These are phyloP conservation scores for Cryptoprocta ferox DNA, from an alignment of 2,797 vertebrate species.

Conservation along the genomic window DNA sequence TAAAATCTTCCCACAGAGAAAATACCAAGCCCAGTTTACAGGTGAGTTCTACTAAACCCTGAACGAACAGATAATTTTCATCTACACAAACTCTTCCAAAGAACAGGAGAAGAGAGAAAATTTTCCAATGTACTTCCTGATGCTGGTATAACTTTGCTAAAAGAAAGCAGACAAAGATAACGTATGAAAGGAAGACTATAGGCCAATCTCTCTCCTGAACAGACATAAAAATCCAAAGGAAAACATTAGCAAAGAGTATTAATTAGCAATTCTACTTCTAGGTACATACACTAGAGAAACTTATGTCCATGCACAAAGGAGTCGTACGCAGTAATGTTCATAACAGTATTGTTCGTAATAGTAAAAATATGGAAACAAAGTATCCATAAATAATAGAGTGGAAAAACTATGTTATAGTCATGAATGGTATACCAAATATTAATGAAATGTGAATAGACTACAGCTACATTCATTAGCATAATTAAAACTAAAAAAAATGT, in stretches of 20 bases:
- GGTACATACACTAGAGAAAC: neutral
- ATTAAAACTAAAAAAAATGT: neutral
- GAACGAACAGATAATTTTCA: neutral
- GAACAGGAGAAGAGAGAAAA: neutral
- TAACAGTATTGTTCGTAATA: neutral
- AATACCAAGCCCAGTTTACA: constrained; percentile 12
- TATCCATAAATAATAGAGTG: neutral
- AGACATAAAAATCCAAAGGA: constrained; percentile 51
- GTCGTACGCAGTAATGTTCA: neutral
- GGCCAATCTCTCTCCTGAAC: neutral
- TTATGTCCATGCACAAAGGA: neutral
- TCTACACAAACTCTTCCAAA: neutral
- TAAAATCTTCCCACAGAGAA: constrained; percentile 41
- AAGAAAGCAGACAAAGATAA: constrained; percentile 39
- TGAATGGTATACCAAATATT: neutral
- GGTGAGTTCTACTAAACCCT: neutral
- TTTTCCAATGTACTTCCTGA: neutral
- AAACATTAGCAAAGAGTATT: neutral
- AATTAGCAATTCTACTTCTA: constrained; percentile 2
- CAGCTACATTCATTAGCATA: neutral
- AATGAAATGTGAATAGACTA: constrained; percentile 19
- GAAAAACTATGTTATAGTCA: neutral
- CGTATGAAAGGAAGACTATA: neutral
- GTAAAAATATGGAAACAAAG: neutral
- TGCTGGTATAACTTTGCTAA: neutral